Evolutionary conservation across 2,113 vertebrate genomes (phyloP).

Genomic region (Hydrolagus affinis): DNA sequence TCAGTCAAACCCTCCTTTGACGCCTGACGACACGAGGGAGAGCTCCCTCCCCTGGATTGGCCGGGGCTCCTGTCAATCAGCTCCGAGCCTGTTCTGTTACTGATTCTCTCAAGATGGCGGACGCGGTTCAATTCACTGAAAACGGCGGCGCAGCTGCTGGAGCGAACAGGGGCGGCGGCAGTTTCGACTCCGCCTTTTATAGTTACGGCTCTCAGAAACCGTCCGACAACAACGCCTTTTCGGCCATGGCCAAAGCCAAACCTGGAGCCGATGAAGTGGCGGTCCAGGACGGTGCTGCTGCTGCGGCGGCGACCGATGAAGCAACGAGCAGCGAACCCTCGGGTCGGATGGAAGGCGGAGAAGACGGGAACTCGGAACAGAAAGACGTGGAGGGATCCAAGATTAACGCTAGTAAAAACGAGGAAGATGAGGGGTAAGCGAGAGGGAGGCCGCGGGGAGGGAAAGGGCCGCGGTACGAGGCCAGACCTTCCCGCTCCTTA

Average conservation of each 20-base stretch:
- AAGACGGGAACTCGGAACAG: too few relatives aligned
- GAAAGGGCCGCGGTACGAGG: too few relatives aligned
- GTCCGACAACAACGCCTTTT: neutral
- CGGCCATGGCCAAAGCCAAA: neutral
- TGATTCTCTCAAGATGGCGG: conserved; percentile 18
- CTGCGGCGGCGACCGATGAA: neutral
- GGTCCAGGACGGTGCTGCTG: neutral
- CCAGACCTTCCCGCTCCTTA: too few relatives aligned
- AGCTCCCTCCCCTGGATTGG: neutral
- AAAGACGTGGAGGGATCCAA: conserved; percentile 63
- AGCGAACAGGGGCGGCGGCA: neutral
- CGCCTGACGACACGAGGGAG: too few relatives aligned
- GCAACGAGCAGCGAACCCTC: neutral
- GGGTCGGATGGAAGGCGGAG: neutral
- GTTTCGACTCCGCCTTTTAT: neutral
- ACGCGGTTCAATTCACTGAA: neutral
- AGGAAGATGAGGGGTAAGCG: conserved; percentile 71
- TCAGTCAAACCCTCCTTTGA: too few relatives aligned
- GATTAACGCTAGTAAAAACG: conserved; percentile 78
- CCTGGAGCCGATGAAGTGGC: neutral
- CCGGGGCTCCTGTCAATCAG: neutral
- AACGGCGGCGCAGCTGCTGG: neutral
- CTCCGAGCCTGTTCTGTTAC: neutral
- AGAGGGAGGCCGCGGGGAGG: neutral
- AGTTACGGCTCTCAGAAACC: neutral